These are phyloP conservation scores for Eulemur mongoz DNA, from an alignment of 2,797 vertebrate genomes.

Conservation along the genomic window DNA sequence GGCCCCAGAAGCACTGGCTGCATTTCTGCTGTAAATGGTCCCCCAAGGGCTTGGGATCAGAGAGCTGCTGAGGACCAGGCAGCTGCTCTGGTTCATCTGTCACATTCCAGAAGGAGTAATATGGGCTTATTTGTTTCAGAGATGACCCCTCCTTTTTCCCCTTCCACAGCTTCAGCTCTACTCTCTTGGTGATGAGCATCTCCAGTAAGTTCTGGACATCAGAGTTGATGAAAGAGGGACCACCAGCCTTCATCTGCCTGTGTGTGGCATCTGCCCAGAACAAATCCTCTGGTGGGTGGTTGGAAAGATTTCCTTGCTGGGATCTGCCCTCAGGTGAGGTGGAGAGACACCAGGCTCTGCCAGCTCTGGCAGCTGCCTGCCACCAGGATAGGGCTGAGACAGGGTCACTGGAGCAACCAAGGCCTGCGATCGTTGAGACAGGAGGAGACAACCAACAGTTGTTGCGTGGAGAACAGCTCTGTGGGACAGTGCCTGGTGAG, in stretches of 20 bases:
- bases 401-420: neutral
- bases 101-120: neutral
- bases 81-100: neutral
- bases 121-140: neutral
- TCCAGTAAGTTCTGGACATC: neutral
- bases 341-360: neutral
- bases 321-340: too few species aligned
- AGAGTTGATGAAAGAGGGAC: neutral
- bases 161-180: neutral
- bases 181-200: neutral
- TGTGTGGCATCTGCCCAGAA: neutral
- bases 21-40: neutral
- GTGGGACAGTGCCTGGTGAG: too few species aligned
- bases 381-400: neutral
- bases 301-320: neutral
- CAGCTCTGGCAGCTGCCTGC: neutral
- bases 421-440: neutral
- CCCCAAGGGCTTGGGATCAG: neutral
- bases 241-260: neutral
- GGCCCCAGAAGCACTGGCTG: neutral
- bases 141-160: neutral
- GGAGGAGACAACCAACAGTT: neutral
- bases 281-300: neutral
- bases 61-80: neutral
- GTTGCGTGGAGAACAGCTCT: neutral